Evolutionary conservation across 1,140 invertebrate species (phyloP), one percentile per base, ranked within the genome.

Genomic region (Cotesia glomerata): DNA sequence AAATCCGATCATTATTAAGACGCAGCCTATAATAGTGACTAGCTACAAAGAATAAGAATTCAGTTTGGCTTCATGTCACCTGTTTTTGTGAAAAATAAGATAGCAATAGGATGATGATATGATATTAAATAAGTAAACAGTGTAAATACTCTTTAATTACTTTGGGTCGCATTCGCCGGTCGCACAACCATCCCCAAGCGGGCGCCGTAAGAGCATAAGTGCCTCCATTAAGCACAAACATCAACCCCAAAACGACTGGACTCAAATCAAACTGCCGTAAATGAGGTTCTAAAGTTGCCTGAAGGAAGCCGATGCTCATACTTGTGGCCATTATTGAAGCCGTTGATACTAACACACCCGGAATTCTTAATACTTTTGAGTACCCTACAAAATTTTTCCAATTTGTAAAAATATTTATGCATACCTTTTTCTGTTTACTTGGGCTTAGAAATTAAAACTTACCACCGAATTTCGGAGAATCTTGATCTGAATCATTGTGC

Each of bases 151-250:
- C 39, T 8, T 45, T 7, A 34, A 36, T 75, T 75, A 82, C 86
- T 82, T 94, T 94, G 0, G 93, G 92, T 51, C 88, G 87, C 1
- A 90, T 77, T 8, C 85, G 77, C 69, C 89, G 90, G 81, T 95
- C 94, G 78, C 94, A 95, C 0, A 95, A 75, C 90, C 90, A 93
- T 32, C 95, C 95, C 91, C 93, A 96, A 11, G 88, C 85, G 0
- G 95, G 95, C 0, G 95, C 93, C 0, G 93, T 93, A 0, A 94
- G 52, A 0, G 94, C 95, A 83, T 97, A 97, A 11, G 92, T 90
- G 1, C 92, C 95, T 3, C 95, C 95, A 79, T 95, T 95, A 56
- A 97, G 92, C 13, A 97, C 91, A 82, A 97, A 97, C 90, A 96
- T 93, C 11, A 95, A 81, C 0, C 95, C 95, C 36, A 96, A 86